Evolutionary conservation across 2,888 invertebrate species (phyloP).

Genomic region (Adela reaumurella): DNA sequence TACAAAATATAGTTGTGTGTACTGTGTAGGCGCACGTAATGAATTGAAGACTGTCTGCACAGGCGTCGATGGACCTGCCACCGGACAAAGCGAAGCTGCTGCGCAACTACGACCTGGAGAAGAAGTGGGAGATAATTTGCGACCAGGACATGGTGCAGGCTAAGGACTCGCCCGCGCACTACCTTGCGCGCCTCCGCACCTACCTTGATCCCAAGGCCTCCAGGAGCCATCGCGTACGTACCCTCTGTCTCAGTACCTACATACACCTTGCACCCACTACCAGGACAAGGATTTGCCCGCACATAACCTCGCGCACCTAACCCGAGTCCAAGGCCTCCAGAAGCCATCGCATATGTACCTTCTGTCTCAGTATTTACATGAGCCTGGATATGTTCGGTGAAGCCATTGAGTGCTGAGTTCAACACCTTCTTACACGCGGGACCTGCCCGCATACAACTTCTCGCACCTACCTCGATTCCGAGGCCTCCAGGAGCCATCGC

Average conservation of each 20-base stretch:
- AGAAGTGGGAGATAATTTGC: conserved; percentile 99
- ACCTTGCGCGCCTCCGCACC: conserved; percentile 91
- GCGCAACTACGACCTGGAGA: conserved; percentile 93
- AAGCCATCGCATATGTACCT: conserved; percentile 81
- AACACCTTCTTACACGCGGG: conserved; percentile 99
- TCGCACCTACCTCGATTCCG: conserved; percentile 94
- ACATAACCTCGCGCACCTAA: conserved; percentile 93
- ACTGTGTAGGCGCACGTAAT: no score
- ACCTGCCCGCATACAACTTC: conserved; percentile 94
- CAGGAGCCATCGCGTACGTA: conserved; percentile 86
- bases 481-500: conserved; percentile 91
- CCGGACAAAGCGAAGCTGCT: conserved; percentile 97
- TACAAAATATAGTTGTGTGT: not conserved
- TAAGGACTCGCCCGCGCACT: conserved; percentile 96
- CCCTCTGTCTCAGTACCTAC: not conserved
- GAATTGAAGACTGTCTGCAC: no score
- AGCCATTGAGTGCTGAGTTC: no score
- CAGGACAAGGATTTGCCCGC: conserved; percentile 96
- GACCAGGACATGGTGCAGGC: conserved; percentile 99
- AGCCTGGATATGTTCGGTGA: no score
- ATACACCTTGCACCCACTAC: conserved; percentile 86
- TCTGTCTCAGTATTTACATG: no score
- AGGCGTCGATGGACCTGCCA: conserved; percentile 99
- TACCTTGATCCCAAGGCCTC: conserved; percentile 96
- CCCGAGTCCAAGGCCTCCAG: conserved; percentile 94